A percentile compares a stretch with the other conserved stretches of the same genome.
phyloP scores from a whole-genome alignment of 2,888 invertebrate genomes.

The Acrobasis repandana region DNA sequence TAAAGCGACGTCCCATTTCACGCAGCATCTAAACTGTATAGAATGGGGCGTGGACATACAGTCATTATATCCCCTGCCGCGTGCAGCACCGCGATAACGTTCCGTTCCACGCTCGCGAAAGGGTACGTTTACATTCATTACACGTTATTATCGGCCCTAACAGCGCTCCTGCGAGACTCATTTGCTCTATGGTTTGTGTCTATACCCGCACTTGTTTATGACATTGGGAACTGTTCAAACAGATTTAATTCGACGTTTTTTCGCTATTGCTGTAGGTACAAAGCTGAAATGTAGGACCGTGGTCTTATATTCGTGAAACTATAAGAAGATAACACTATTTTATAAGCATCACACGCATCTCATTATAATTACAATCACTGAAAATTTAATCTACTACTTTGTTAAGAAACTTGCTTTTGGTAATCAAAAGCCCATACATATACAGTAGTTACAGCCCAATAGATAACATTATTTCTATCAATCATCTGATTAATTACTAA shows the following conservation, averaged over 20 bases:
- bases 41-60: conserved; percentile 27
- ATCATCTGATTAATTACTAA: no score
- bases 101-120: conserved; percentile 34
- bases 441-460: no score
- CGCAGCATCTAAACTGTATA: conserved; percentile 38
- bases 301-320: no score
- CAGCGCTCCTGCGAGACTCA: conserved; percentile 51
- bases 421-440: no score
- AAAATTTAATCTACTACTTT: no score
- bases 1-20: conserved; percentile 26
- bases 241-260: conserved; percentile 8
- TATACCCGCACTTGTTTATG: conserved; percentile 29
- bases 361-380: no score
- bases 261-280: conserved; percentile 1
- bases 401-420: no score
- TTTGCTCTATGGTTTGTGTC: conserved; percentile 33
- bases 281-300: neutral
- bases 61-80: conserved; percentile 39
- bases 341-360: no score
- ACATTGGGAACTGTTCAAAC: conserved; percentile 16
- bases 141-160: conserved; percentile 75
- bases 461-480: no score
- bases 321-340: no score
- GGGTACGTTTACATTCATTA: conserved; percentile 71
- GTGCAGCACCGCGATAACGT: conserved; percentile 71